These are phyloP conservation scores for Notoglanidium macrostoma DNA, from an alignment of 2,797 vertebrate genomes.

Conservation along the genomic window DNA sequence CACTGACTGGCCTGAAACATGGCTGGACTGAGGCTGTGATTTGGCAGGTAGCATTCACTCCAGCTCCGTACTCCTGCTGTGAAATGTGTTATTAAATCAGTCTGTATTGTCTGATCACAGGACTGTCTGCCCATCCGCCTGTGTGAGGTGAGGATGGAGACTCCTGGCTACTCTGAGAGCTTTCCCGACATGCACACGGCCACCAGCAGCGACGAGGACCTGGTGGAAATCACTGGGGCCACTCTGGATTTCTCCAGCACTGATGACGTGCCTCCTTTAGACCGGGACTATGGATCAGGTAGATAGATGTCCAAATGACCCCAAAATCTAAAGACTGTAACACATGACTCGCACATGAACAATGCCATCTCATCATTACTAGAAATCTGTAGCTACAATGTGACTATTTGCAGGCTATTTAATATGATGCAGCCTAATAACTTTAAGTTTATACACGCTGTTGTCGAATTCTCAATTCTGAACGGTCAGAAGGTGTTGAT, in stretches of 20 bases:
- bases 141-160: slow-evolving; percentile 71
- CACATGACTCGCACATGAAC: background rate
- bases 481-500: background rate
- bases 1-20: background rate
- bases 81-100: background rate
- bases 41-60: background rate
- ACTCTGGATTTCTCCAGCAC: slow-evolving; percentile 79
- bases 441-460: background rate
- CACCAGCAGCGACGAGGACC: slow-evolving; percentile 84
- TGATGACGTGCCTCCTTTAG: slow-evolving; percentile 81
- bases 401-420: background rate
- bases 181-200: slow-evolving; percentile 77
- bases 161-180: slow-evolving; percentile 75
- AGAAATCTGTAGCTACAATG: background rate
- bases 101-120: slow-evolving; percentile 32
- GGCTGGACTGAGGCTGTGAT: background rate
- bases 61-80: background rate
- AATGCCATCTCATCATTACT: background rate
- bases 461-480: background rate
- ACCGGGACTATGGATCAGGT: slow-evolving; percentile 76
- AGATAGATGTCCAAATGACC: slow-evolving; percentile 57
- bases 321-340: background rate
- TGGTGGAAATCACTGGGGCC: slow-evolving; percentile 81
- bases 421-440: background rate
- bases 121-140: slow-evolving; percentile 27